Evolutionary conservation across 1,140 invertebrate species (phyloP), one percentile per base, ranked within the genome.

Genomic region (Drosophila eugracilis): DNA sequence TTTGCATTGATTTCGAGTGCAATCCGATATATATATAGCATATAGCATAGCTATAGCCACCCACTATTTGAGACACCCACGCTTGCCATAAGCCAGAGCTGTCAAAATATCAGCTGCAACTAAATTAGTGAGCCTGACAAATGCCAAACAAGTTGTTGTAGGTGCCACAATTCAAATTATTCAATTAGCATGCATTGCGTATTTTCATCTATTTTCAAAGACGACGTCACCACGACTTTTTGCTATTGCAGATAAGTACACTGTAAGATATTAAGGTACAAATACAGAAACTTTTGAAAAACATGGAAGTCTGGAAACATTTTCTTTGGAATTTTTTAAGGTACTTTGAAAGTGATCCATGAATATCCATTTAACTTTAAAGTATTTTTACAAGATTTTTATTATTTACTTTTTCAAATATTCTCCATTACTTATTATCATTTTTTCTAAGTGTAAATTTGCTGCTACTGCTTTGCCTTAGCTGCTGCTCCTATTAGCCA

Each of bases 181-280:
- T 88, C 83, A 86, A 88, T 86, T 86, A 88, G 84, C 84, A 86
- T 86, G 83, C 81, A 79, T 79, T 89, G 84, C 85, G 85, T 89
- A 79, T 89, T 73, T 89, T 85, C 76, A 77, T 85, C 85, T 89
- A 89, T 89, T 89, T 89, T 59, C 55, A 80, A 89, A 78, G 85
- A 79, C 89, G 84, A 89, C 84, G 84, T 80, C 77, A 47, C 44
- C 44, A 28, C 14, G 81, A 42, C 55, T 10, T 36, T 9, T 9
- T 30, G 41, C 39, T 59, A 24, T 58, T 67, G 44, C 63, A 67
- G 52, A 26, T 6, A 10, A 26, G n/a, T 55, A 37, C 55, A 59
- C 55, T n/a, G n/a, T n/a, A n/a, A n/a, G n/a, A n/a, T n/a, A n/a
- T n/a, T n/a, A n/a, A n/a, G n/a, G n/a, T n/a, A n/a, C n/a, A n/a